Evolutionary conservation across 2,113 vertebrate genomes (phyloP).

Genomic region (Cyphomyrus plagiostoma): DNA sequence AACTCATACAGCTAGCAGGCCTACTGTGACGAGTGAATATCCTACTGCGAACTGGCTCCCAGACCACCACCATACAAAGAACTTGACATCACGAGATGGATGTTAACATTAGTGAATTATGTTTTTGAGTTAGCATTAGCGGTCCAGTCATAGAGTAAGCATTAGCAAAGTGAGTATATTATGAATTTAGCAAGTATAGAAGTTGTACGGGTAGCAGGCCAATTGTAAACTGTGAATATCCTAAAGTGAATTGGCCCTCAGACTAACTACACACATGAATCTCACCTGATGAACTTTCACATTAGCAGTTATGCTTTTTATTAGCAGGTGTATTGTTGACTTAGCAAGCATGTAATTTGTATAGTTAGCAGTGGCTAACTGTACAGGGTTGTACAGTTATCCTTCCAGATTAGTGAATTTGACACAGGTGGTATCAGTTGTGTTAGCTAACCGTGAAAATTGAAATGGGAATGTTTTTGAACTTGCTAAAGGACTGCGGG

Average conservation of each 20-base stretch:
- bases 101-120: neutral
- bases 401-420: neutral
- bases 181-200: neutral
- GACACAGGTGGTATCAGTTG: neutral
- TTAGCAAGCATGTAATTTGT: neutral
- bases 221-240: neutral
- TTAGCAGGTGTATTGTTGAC: neutral
- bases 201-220: neutral
- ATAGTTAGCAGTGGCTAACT: neutral
- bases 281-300: slow-evolving; percentile 30
- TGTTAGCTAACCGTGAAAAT: neutral
- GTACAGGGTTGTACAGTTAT: neutral
- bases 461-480: neutral
- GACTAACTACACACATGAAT: slow-evolving; percentile 46
- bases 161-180: neutral
- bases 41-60: neutral
- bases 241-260: neutral
- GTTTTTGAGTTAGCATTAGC: neutral
- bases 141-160: neutral
- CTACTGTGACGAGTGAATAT: neutral
- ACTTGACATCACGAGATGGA: too few species aligned
- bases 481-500: neutral
- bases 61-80: too few species aligned
- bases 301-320: neutral
- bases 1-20: neutral